Percentiles rank a stretch among this genome's conserved stretches.
phyloP scores from a whole-genome alignment of 2,888 invertebrate genomes.

The Plemyria rubiginata region DNA sequence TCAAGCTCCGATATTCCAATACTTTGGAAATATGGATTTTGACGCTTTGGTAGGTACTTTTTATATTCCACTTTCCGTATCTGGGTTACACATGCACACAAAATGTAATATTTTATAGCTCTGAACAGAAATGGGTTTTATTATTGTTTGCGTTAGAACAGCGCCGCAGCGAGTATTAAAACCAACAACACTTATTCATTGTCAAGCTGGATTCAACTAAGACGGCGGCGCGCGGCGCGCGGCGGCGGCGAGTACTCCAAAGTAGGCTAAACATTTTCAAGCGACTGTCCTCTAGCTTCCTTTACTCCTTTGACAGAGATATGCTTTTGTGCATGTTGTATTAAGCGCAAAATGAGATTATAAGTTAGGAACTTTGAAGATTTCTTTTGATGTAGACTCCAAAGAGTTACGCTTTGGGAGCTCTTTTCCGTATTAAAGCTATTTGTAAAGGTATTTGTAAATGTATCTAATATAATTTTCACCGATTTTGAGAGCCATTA shows the following conservation, averaged over 20 bases:
- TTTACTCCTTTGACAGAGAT: slow-evolving; percentile 17
- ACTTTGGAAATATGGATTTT: slow-evolving; percentile 50
- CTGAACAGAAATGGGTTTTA: slow-evolving; percentile 29
- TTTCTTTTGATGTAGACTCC: background rate
- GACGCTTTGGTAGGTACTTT: slow-evolving; percentile 33
- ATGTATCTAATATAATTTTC: no score
- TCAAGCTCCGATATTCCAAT: slow-evolving; percentile 44
- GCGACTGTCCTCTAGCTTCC: slow-evolving; percentile 24
- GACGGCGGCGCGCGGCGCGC: slow-evolving; percentile 25
- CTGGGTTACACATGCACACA: slow-evolving; percentile 32
- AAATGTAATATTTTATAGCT: slow-evolving; percentile 32
- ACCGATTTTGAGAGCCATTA: background rate
- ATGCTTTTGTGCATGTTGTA: slow-evolving; percentile 20
- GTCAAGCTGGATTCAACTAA: slow-evolving; percentile 30
- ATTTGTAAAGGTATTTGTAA: background rate
- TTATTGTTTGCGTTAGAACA: slow-evolving; percentile 20
- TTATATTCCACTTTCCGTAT: slow-evolving; percentile 39
- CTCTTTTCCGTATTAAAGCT: background rate
- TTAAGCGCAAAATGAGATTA: slow-evolving; percentile 11
- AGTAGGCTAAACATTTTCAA: slow-evolving; percentile 36
- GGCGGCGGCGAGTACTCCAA: slow-evolving; percentile 34
- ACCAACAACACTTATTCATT: slow-evolving; percentile 31
- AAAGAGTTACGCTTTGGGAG: background rate
- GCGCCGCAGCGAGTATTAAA: slow-evolving; percentile 22
- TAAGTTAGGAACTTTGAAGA: slow-evolving; percentile 8